These are phyloP conservation scores for Alethe castanea DNA, from an alignment of 2,113 vertebrate species.

Conservation along the genomic window DNA sequence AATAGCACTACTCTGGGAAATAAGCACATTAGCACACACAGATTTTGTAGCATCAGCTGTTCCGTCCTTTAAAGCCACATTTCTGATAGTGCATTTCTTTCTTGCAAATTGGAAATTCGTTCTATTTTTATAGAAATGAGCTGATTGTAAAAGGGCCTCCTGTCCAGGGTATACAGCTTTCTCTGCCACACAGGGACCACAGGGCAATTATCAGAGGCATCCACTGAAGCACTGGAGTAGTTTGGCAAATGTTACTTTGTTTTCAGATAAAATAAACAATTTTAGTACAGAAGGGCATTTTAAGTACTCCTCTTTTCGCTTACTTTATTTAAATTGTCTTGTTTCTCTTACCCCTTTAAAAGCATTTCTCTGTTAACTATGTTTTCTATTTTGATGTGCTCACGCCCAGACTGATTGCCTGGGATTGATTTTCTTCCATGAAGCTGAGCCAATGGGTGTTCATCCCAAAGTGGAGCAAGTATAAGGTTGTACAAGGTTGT, in stretches of 20 bases:
- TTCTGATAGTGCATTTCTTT: neutral
- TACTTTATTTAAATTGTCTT: neutral
- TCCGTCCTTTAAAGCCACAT: neutral
- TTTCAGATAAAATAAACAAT: neutral
- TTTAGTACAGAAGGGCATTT: neutral
- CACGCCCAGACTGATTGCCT: neutral
- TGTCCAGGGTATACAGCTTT: neutral
- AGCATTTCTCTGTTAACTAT: neutral
- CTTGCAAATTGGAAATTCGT: neutral
- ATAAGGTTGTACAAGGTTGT: neutral
- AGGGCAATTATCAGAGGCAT: neutral
- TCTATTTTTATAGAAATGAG: slow-evolving; percentile 13
- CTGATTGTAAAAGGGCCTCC: neutral
- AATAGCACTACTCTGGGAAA: neutral
- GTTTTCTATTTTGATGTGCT: neutral
- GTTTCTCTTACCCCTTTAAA: neutral
- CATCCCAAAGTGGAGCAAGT: neutral
- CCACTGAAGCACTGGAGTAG: neutral
- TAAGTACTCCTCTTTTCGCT: neutral
- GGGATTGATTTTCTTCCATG: neutral
- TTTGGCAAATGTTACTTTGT: slow-evolving; percentile 9
- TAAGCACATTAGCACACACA: neutral
- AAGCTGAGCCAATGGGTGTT: neutral
- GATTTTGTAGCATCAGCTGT: neutral
- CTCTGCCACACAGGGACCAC: neutral